Evolutionary conservation across 2,888 invertebrate genomes (phyloP).

Genomic region (Drosophila lutescens): DNA sequence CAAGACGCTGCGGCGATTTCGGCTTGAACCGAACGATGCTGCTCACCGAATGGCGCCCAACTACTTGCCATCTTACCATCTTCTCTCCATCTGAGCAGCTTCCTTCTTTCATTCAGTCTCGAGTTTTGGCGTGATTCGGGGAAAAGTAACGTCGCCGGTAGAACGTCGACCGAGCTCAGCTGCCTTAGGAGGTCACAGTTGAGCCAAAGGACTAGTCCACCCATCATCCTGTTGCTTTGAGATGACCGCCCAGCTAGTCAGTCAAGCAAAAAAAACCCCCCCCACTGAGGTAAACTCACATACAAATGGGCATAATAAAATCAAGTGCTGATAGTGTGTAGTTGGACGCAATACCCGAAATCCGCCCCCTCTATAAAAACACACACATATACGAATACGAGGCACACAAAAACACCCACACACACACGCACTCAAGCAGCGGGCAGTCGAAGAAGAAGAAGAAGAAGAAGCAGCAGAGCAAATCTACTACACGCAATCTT

Average conservation of each 20-base stretch:
- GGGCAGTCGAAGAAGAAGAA: conserved; percentile 7
- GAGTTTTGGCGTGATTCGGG: neutral
- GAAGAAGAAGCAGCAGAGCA: conserved; percentile 48
- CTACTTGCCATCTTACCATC: no score
- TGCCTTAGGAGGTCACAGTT: conserved; percentile 47
- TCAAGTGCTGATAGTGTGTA: conserved; percentile 77
- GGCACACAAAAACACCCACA: conserved; percentile 9
- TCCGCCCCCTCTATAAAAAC: conserved; percentile 2
- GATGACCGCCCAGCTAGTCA: neutral
- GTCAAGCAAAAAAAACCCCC: neutral
- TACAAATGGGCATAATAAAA: conserved; percentile 77
- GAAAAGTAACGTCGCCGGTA: conserved; percentile 48
- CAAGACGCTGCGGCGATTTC: conserved; percentile 75
- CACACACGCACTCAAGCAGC: conserved; percentile 18
- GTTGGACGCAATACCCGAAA: conserved; percentile 64
- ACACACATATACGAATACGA: neutral
- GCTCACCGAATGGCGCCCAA: conserved; percentile 2
- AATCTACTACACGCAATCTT: conserved; percentile 81
- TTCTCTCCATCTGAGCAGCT: neutral
- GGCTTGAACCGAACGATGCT: conserved; percentile 24
- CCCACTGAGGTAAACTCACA: conserved; percentile 17
- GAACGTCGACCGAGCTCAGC: neutral
- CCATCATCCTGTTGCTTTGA: conserved; percentile 58
- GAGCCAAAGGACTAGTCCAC: conserved; percentile 3
- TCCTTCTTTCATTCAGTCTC: neutral